Percentiles rank a stretch among this genome's conserved stretches.
Conservation (phyloP, 2,888 invertebrate species). For the Habroteleia sp. region DNA sequence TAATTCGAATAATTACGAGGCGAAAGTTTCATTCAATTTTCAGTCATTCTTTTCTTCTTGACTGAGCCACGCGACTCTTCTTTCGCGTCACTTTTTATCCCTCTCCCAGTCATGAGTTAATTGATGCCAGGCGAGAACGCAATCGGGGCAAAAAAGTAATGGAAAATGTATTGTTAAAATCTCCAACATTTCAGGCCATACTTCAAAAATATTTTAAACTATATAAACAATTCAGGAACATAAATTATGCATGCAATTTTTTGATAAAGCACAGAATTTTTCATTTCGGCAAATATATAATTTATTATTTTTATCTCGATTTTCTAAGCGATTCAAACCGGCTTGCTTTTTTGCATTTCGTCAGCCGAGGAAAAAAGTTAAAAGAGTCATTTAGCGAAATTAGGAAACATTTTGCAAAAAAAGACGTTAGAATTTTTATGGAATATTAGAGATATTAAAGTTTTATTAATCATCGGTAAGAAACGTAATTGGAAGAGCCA, state of each 20-base stretch:
- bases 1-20: slow-evolving; percentile 8
- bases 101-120: slow-evolving; percentile 62
- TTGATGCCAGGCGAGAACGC: slow-evolving; percentile 68
- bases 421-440: too few relatives aligned
- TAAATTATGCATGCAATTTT: too few relatives aligned
- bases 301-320: too few relatives aligned
- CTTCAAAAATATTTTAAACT: slow-evolving; percentile 39
- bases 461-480: neutral
- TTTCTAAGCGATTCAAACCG: too few relatives aligned
- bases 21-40: slow-evolving; percentile 38
- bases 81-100: slow-evolving; percentile 51
- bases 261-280: neutral
- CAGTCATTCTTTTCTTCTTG: slow-evolving; percentile 32
- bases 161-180: slow-evolving; percentile 66
- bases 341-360: too few relatives aligned
- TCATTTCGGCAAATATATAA: too few relatives aligned
- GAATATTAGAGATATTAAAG: too few relatives aligned
- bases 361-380: too few relatives aligned
- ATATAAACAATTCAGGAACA: too few relatives aligned
- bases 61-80: slow-evolving; percentile 54
- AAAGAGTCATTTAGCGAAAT: too few relatives aligned
- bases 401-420: too few relatives aligned
- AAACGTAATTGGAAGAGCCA: too few relatives aligned
- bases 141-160: slow-evolving; percentile 64
- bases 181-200: slow-evolving; percentile 42